These are phyloP conservation scores for Chaitophorus viminalis DNA, from an alignment of 2,888 invertebrate genomes.

Conservation along the genomic window DNA sequence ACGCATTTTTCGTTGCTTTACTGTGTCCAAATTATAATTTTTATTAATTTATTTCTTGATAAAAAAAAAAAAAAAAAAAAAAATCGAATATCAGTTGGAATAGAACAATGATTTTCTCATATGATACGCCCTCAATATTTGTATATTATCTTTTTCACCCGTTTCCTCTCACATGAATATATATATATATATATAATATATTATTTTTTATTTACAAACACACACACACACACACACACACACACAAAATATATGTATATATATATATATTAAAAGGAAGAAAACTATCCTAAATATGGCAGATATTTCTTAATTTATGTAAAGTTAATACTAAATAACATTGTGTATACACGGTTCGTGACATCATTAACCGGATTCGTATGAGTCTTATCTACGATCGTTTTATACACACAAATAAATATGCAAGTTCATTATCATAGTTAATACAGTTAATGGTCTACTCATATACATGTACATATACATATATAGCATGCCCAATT, in stretches of 20 bases:
- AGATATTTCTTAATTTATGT: conserved; percentile 41
- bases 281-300: background rate
- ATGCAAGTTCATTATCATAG: conserved; percentile 39
- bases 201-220: background rate
- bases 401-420: conserved; percentile 12
- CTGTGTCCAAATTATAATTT: background rate
- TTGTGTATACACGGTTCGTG: conserved; percentile 12
- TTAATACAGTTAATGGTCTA: conserved; percentile 15
- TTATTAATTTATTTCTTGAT: background rate
- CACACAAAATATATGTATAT: too few species aligned
- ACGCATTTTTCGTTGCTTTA: background rate
- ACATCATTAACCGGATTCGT: conserved; percentile 54
- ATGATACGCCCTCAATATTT: too few species aligned
- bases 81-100: background rate
- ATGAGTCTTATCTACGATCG: conserved; percentile 15
- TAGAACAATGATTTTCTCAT: too few species aligned
- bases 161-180: too few species aligned
- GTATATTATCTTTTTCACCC: too few species aligned
- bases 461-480: background rate
- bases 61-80: background rate
- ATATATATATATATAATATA: too few species aligned
- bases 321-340: conserved; percentile 17
- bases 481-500: background rate
- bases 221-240: background rate
- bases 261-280: background rate